Percentiles rank a stretch among this genome's conserved stretches.
Evolutionary conservation across 2,797 vertebrate species (phyloP).

Genomic region (Hirundo rustica): DNA sequence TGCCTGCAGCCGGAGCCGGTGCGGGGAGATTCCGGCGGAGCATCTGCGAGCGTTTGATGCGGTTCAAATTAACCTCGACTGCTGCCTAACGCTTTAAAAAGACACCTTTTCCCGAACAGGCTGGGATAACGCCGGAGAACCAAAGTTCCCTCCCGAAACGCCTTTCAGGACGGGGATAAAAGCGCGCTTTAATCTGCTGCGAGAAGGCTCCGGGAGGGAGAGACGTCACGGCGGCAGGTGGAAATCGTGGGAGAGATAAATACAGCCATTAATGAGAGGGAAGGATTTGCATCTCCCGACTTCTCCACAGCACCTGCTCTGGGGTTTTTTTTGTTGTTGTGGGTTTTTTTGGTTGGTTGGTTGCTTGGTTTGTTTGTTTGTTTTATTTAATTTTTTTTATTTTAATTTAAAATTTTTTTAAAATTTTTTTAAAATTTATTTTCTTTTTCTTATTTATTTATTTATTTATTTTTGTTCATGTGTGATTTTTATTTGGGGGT

Average conservation of each 20-base stretch:
- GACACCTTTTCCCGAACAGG: constrained; percentile 36
- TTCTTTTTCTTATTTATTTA: too few relatives aligned
- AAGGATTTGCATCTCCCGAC: not conserved
- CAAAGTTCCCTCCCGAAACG: constrained; percentile 36
- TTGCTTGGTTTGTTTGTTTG: too few relatives aligned
- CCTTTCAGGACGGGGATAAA: constrained; percentile 40
- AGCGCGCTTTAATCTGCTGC: constrained; percentile 30
- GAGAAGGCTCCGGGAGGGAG: constrained; percentile 17
- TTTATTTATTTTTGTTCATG: too few relatives aligned
- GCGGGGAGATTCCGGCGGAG: not conserved
- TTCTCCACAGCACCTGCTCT: constrained; percentile 7
- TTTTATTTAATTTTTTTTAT: too few relatives aligned
- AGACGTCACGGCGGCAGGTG: not conserved
- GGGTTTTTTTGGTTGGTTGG: too few relatives aligned
- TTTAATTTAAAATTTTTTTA: too few relatives aligned
- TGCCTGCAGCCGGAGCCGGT: rapidly evolving
- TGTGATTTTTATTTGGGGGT: too few relatives aligned
- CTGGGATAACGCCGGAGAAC: constrained; percentile 50
- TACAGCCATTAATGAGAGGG: not conserved
- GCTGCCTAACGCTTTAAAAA: constrained; percentile 50
- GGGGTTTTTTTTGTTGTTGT: not conserved
- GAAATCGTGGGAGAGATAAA: constrained; percentile 37
- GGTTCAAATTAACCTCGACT: constrained; percentile 21
- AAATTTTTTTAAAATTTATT: too few relatives aligned
- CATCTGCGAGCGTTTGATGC: not conserved